phyloP scores from a whole-genome alignment of 2,888 invertebrate genomes.

The Sinelater perroti region DNA sequence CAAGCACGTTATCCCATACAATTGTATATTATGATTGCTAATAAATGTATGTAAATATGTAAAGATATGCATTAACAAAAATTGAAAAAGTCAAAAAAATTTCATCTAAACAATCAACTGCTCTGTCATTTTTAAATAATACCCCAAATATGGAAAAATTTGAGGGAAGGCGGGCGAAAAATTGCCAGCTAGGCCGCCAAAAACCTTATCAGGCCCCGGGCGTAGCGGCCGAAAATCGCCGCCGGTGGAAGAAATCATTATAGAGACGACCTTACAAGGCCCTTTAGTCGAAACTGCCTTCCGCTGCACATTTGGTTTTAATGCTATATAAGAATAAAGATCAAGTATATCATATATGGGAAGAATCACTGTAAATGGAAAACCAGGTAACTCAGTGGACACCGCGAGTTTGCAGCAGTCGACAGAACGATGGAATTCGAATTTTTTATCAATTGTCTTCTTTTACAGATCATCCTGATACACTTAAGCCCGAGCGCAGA shows the following conservation, averaged over 20 bases:
- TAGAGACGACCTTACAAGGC: conserved; percentile 60
- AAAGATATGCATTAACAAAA: too few species aligned
- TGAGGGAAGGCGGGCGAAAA: too few species aligned
- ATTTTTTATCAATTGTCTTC: conserved; percentile 44
- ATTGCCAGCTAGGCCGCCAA: too few species aligned
- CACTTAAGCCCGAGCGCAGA: conserved; percentile 21
- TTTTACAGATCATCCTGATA: conserved; percentile 29
- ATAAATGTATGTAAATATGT: too few species aligned
- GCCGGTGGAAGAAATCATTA: conserved; percentile 51
- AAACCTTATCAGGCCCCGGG: too few species aligned
- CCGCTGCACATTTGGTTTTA: conserved; percentile 58
- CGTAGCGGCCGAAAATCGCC: too few species aligned
- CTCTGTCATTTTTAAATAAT: too few species aligned
- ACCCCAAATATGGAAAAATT: too few species aligned
- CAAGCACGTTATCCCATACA: too few species aligned
- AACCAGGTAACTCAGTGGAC: conserved; percentile 60
- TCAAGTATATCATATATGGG: conserved; percentile 64
- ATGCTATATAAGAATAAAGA: conserved; percentile 63
- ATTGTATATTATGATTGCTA: too few species aligned
- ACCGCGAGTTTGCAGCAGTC: conserved; percentile 50
- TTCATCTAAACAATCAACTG: too few species aligned
- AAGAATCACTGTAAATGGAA: conserved; percentile 63
- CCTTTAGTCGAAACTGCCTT: conserved; percentile 57
- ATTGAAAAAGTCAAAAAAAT: too few species aligned
- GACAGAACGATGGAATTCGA: conserved; percentile 48